These are phyloP conservation scores for Hyalella azteca DNA, from an alignment of 2,888 invertebrate genomes.

Conservation along the genomic window DNA sequence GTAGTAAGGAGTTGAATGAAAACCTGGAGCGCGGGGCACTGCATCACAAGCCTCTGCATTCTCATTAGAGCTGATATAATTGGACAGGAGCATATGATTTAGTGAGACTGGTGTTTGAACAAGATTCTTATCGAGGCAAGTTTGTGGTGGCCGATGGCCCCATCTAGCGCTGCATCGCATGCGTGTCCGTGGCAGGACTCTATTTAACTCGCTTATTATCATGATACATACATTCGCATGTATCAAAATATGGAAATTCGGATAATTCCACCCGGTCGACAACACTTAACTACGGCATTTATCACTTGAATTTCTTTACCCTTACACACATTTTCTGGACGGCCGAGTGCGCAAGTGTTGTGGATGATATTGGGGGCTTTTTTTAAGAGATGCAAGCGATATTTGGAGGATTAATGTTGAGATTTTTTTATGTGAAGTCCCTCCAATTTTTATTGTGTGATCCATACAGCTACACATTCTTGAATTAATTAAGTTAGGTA, in stretches of 20 bases:
- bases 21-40: not conserved
- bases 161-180: not conserved
- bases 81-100: slow-evolving; percentile 32
- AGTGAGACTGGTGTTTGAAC: slow-evolving; percentile 26
- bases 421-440: too few species aligned
- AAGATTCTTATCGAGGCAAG: slow-evolving; percentile 34
- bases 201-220: slow-evolving; percentile 25
- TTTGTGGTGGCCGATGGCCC: not conserved
- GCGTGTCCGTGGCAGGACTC: slow-evolving; percentile 6
- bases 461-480: too few species aligned
- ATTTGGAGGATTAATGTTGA: too few species aligned
- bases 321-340: too few species aligned
- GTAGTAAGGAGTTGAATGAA: slow-evolving; percentile 4
- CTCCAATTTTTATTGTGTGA: too few species aligned
- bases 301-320: too few species aligned
- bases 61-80: slow-evolving; percentile 39
- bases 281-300: too few species aligned
- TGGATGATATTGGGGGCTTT: too few species aligned
- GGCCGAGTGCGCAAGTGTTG: too few species aligned
- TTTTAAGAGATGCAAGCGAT: too few species aligned
- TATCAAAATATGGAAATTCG: slow-evolving; percentile 17
- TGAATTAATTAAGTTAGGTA: too few species aligned
- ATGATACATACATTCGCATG: not conserved
- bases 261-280: not conserved
- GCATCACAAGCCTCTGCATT: slow-evolving; percentile 24